Evolutionary conservation across 2,797 vertebrate genomes (phyloP).

Genomic region (Coilia nasus): DNA sequence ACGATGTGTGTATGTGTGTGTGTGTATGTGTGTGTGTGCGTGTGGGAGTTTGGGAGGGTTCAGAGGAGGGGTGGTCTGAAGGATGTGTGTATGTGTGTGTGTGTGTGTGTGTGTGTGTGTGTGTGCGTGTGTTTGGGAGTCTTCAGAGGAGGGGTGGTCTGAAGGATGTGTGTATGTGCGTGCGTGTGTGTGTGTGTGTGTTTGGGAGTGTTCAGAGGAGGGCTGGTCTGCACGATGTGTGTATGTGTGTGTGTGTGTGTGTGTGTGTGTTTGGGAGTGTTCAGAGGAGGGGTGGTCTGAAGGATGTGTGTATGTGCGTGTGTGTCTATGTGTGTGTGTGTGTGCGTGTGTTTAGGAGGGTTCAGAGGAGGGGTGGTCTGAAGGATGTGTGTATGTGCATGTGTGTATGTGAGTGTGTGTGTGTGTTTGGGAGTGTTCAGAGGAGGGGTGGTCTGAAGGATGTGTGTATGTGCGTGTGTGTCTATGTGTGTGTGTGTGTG

Average conservation of each 20-base stretch:
- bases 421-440: not conserved
- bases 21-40: too few relatives aligned
- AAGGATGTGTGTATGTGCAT: not conserved
- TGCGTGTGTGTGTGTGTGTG: not conserved
- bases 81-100: too few relatives aligned
- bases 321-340: not conserved
- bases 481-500: too few relatives aligned
- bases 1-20: too few relatives aligned
- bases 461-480: not conserved
- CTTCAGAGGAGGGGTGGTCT: constrained; percentile 43
- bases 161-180: constrained; percentile 64
- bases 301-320: not conserved
- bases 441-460: too few relatives aligned
- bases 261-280: not conserved
- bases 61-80: constrained; percentile 39
- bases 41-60: not conserved
- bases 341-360: too few relatives aligned
- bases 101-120: too few relatives aligned
- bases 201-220: too few relatives aligned
- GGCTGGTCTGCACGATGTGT: too few relatives aligned
- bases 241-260: not conserved
- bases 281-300: too few relatives aligned
- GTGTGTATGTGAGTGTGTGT: not conserved
- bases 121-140: not conserved
- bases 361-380: too few relatives aligned